These are phyloP conservation scores for Agrochola macilenta DNA, from an alignment of 2,888 invertebrate genomes.

Conservation along the genomic window DNA sequence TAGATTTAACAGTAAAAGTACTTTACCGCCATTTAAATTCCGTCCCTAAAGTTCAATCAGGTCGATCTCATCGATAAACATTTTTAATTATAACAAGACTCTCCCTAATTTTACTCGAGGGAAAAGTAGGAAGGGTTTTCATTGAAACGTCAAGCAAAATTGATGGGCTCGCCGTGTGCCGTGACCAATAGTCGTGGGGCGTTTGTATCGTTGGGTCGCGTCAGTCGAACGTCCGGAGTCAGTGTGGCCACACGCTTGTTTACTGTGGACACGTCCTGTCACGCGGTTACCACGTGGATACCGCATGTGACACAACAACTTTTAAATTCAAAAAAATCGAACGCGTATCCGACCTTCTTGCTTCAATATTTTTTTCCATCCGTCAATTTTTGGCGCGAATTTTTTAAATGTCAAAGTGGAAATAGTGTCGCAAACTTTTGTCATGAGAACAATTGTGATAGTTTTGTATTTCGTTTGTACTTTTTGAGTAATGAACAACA, in stretches of 20 bases:
- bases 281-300: constrained; percentile 79
- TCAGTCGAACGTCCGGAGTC: constrained; percentile 86
- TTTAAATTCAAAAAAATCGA: constrained; percentile 61
- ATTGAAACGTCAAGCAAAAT: constrained; percentile 89
- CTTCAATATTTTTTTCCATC: constrained; percentile 49
- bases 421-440: constrained; percentile 53
- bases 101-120: constrained; percentile 84
- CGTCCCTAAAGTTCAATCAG: constrained; percentile 69
- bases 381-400: constrained; percentile 46
- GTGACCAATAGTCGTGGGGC: constrained; percentile 88
- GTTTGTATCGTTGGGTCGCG: constrained; percentile 83
- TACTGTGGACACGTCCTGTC: constrained; percentile 79
- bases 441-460: constrained; percentile 39
- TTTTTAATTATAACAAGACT: constrained; percentile 84
- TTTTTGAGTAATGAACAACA: constrained; percentile 69
- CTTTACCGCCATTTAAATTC: constrained; percentile 40
- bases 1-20: constrained; percentile 12
- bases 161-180: constrained; percentile 87
- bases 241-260: constrained; percentile 87
- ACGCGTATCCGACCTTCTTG: constrained; percentile 27
- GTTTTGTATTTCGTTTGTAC: constrained; percentile 42
- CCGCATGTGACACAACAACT: constrained; percentile 77
- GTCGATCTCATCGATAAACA: constrained; percentile 75
- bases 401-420: constrained; percentile 53
- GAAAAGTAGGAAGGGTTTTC: constrained; percentile 86